Evolutionary conservation across 2,888 invertebrate genomes (phyloP).

Genomic region (Hyppa rectilinea): DNA sequence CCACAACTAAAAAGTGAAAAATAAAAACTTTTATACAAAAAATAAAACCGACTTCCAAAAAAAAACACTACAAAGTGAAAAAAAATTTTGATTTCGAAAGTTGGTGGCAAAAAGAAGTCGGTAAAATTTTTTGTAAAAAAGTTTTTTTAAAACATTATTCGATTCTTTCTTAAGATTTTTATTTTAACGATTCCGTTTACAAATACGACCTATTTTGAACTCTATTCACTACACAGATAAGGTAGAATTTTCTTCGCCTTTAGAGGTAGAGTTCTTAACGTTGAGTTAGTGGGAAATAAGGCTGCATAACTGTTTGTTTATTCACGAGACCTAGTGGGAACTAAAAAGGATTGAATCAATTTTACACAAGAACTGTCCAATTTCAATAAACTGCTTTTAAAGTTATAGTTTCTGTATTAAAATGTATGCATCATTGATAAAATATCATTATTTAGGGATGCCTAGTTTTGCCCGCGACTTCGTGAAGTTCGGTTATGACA

Average conservation of each 20-base stretch:
- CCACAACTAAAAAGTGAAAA: no score
- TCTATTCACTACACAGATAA: constrained; percentile 1
- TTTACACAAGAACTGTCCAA: constrained; percentile 56
- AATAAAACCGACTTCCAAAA: no score
- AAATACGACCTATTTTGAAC: not conserved
- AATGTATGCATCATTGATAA: not conserved
- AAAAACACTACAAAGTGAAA: no score
- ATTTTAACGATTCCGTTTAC: constrained; percentile 45
- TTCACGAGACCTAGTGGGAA: constrained; percentile 69
- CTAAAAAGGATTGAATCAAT: constrained; percentile 72
- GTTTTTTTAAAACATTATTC: constrained; percentile 28
- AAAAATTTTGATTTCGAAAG: no score
- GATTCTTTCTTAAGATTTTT: constrained; percentile 34
- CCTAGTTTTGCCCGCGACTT: no score
- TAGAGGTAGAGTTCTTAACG: constrained; percentile 42
- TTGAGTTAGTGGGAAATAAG: constrained; percentile 64
- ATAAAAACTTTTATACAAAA: no score
- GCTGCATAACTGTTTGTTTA: constrained; percentile 70
- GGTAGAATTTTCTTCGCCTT: constrained; percentile 27
- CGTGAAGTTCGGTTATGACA: no score
- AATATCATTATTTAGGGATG: no score
- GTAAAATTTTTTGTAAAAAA: no score
- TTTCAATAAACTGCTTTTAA: constrained; percentile 3
- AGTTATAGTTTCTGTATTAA: constrained; percentile 8
- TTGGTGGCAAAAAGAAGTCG: no score